phyloP scores from a whole-genome alignment of 1,140 invertebrate species.

The Panagrolaimus sp. region DNA sequence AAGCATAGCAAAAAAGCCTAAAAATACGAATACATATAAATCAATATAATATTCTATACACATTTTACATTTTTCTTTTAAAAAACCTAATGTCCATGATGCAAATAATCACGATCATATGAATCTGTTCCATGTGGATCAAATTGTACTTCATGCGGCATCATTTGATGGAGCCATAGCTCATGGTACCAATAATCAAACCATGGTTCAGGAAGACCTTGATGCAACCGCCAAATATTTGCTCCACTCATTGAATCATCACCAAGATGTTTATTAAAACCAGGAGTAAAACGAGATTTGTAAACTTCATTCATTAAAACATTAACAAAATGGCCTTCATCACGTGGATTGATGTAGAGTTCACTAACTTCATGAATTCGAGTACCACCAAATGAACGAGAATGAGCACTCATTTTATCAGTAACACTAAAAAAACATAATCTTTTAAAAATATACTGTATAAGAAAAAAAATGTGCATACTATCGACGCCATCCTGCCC shows the following conservation, averaged over 20 bases:
- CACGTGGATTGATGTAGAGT: conserved; percentile 47
- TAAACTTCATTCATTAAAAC: conserved; percentile 48
- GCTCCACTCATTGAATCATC: conserved; percentile 28
- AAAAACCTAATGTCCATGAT: conserved; percentile 33
- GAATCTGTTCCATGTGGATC: conserved; percentile 28
- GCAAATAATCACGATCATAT: conserved; percentile 46
- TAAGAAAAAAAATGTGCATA: conserved; percentile 13
- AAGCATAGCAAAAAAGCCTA: too few relatives aligned
- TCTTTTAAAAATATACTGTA: background rate
- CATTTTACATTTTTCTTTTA: too few relatives aligned
- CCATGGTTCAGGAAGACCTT: conserved; percentile 48
- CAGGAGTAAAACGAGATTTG: conserved; percentile 42
- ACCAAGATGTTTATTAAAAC: conserved; percentile 41
- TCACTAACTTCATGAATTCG: conserved; percentile 46
- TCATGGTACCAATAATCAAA: conserved; percentile 51
- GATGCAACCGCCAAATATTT: conserved; percentile 15
- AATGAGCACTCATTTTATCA: conserved; percentile 31
- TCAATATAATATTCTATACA: too few relatives aligned
- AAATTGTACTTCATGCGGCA: conserved; percentile 32
- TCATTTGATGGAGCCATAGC: conserved; percentile 41
- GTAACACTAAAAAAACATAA: conserved; percentile 30
- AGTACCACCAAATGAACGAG: conserved; percentile 29
- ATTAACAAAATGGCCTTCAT: conserved; percentile 45
- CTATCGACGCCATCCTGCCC: conserved; percentile 26
- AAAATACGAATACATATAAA: too few relatives aligned